Base-by-base conservation (phyloP, 1,140 invertebrate species). In the Habropoda laboriosa region DNA sequence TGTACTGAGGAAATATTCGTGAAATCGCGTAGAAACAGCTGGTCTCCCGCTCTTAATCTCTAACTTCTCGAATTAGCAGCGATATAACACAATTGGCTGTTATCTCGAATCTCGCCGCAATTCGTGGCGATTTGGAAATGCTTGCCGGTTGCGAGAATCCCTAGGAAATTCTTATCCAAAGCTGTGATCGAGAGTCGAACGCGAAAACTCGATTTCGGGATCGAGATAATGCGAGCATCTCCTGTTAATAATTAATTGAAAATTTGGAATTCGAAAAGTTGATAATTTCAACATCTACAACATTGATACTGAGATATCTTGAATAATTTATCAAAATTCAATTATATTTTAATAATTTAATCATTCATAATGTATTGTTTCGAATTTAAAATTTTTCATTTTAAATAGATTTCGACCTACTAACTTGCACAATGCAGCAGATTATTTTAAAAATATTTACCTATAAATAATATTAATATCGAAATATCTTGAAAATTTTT, bases 61-160 rank as follows among this genome's bases (percentile, higher is more conserved):
- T 32, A 12, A 27, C n/a, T 63, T 55, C 53, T 63, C 60, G 35
- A 42, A 63, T 63, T 63, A 63, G 5, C 38, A 35, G 6, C 21
- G 58, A 12, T 18, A 63, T 7, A 27, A 18, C 21, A 60, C 12
- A 21, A 3, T 18, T 1, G 8, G 2, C 2, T n/a, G 27, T 42
- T 57, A 74, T 74, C 58, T 40, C 16, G 58, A 30, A 74, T 63
- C 58, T 51, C 21, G 0, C 18, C 10, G n/a, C 10, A 30, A 38
- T 24, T 64, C 45, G 24, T 64, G 30, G 49, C 45, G 72, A 53
- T 74, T 74, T 74, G 16, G 58, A 74, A 74, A 74, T 53, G 45
- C 53, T 45, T 24, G 53, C 2, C n/a, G 45, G 24, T 64, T 74
- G 35, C 45, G 24, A n/a, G 49, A 40, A 74, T 61, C 16, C 18